Evolutionary conservation across 2,113 vertebrate genomes (phyloP).

Genomic region (Perca fluviatilis): DNA sequence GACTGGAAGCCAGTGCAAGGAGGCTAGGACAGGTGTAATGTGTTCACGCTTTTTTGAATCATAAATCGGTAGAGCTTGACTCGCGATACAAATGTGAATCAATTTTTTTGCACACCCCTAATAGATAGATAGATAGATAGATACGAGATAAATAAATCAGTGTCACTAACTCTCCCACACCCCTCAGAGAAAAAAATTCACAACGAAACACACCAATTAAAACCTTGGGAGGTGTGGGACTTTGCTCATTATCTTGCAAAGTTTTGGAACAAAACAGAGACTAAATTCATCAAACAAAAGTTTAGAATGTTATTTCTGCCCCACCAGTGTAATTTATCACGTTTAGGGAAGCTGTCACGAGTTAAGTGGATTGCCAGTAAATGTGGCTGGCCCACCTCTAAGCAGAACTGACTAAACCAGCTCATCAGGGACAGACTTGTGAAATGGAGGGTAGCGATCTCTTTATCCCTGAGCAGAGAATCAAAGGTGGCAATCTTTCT

Average conservation of each 20-base stretch:
- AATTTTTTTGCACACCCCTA: no score
- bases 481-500: conserved; percentile 72
- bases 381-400: conserved; percentile 76
- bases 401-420: conserved; percentile 73
- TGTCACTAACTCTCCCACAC: background rate
- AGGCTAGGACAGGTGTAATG: no score
- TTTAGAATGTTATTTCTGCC: conserved; percentile 78
- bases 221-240: conserved; percentile 44
- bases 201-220: conserved; percentile 54
- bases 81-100: no score
- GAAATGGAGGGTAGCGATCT: conserved; percentile 75
- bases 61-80: no score
- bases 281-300: conserved; percentile 77
- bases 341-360: conserved; percentile 78
- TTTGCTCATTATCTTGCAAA: conserved; percentile 63
- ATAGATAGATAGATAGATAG: conserved; percentile 18
- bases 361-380: conserved; percentile 80
- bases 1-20: no score
- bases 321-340: conserved; percentile 78
- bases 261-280: conserved; percentile 67
- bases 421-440: conserved; percentile 76
- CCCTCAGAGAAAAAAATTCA: conserved; percentile 26
- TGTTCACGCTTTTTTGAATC: no score
- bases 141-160: conserved; percentile 19
- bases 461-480: conserved; percentile 73